These are phyloP conservation scores for Manis pentadactyla DNA, from an alignment of 2,797 vertebrate species.

Conservation along the genomic window DNA sequence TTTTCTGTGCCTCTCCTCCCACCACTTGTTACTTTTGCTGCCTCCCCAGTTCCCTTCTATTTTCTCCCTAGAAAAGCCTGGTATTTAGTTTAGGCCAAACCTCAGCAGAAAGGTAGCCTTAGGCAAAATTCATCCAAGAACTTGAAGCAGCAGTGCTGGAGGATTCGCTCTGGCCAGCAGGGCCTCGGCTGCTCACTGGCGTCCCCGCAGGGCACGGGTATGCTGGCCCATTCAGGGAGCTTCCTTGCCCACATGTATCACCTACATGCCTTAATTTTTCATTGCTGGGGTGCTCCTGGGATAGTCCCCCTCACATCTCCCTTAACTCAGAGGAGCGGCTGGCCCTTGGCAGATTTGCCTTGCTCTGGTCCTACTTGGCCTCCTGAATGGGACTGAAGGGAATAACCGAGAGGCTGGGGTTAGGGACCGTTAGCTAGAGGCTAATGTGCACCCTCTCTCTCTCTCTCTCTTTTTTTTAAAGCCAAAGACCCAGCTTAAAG, in stretches of 20 bases:
- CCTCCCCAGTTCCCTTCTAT: background rate
- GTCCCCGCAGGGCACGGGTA: background rate
- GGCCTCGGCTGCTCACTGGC: background rate
- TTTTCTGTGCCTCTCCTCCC: background rate
- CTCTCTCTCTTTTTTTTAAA: background rate
- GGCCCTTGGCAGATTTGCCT: background rate
- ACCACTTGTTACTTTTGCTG: background rate
- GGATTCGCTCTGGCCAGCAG: background rate
- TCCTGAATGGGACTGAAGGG: background rate
- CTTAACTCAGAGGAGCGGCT: background rate
- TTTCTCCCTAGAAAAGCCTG: slow-evolving; percentile 6
- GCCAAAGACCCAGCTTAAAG: slow-evolving; percentile 65
- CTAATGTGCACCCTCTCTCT: background rate
- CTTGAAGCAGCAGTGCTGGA: background rate
- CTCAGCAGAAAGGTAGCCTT: slow-evolving; percentile 19
- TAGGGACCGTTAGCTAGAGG: background rate
- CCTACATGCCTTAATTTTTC: slow-evolving; percentile 52
- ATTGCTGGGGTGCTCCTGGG: background rate
- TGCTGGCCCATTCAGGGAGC: background rate
- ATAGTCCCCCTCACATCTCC: background rate
- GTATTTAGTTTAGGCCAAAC: background rate
- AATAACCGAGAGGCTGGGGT: background rate
- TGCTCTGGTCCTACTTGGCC: background rate
- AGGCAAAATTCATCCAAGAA: background rate
- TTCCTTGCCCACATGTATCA: background rate